These are phyloP conservation scores for Steatocranus sp. DNA, from an alignment of 2,797 vertebrate genomes.

Conservation along the genomic window DNA sequence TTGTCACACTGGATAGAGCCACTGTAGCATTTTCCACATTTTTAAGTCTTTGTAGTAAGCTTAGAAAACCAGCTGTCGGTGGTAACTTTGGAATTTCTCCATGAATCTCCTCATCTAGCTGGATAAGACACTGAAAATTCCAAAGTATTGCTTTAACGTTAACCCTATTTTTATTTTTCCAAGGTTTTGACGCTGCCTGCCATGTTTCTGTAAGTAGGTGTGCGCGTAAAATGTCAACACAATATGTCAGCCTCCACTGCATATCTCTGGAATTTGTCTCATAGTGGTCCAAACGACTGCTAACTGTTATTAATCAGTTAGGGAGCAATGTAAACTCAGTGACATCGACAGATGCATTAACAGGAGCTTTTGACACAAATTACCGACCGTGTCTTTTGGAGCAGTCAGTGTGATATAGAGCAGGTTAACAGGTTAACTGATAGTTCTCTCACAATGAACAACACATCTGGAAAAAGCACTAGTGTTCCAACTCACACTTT, in stretches of 20 bases:
- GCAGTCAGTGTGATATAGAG: conserved; percentile 21
- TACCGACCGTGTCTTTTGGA: conserved; percentile 12
- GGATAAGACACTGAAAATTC: background rate
- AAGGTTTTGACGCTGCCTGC: background rate
- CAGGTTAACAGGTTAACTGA: conserved; percentile 42
- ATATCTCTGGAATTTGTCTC: conserved; percentile 13
- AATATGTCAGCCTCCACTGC: background rate
- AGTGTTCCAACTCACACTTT: conserved; percentile 10
- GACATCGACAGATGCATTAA: conserved; percentile 26
- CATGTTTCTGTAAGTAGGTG: background rate
- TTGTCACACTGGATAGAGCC: background rate
- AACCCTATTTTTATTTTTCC: background rate
- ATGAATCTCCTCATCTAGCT: background rate
- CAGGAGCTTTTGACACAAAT: conserved; percentile 8
- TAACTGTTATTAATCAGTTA: conserved; percentile 10
- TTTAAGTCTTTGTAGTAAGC: background rate
- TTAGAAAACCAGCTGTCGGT: background rate
- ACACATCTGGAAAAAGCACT: conserved; percentile 21
- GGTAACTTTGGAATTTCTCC: background rate
- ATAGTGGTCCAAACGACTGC: background rate
- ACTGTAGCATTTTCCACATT: background rate
- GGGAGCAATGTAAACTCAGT: conserved; percentile 37
- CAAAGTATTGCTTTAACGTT: background rate
- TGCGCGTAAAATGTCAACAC: background rate
- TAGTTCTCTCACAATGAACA: conserved; percentile 5